Evolutionary conservation across 2,888 invertebrate genomes (phyloP), one percentile per base, ranked within the genome.

Genomic region (Sericinus montela): DNA sequence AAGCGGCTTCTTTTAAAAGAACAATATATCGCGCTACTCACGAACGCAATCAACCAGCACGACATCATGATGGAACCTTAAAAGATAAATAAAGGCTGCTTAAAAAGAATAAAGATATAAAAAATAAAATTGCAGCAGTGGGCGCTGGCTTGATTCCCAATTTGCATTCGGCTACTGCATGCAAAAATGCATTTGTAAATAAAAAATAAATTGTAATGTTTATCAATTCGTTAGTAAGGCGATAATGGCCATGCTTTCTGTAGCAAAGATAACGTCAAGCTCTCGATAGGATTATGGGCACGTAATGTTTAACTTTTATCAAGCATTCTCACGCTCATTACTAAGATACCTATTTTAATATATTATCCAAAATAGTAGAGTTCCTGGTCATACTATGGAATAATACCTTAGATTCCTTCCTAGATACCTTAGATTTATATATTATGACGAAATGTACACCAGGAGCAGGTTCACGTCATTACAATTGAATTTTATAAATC

Each of bases 41-140:
- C 82, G 84, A 80, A 81, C 61, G 71, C 82, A 82, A 84, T 84
- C 83, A 82, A 63, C 62, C 65, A 51, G 65, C 72, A 75, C 72
- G 76, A 70, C 67, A 70, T 53, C 53, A 59, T 50, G 48, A 51
- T 51, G 45, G 56, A 51, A 52, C 53, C 57, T 55, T 45, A 59
- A 63, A 63, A 67, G 63, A 65, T 57, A 61, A 58, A 57, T 53
- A 53, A 59, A 53, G 45, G 29, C 49, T 51, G 45, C 32, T 29
- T 45, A 51, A 57, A 55, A 52, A 53, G 48, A 45, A 52, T 48
- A 54, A 57, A 56, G 51, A 35, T 45, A 52, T 43, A 50, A 53
- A n/a, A 64, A 66, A 64, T 58, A 59, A 68, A 64, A 65, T 69
- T 61, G 62, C 65, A 51, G 52, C 53, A 68, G 65, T 56, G 59